Evolutionary conservation across 2,797 vertebrate species (phyloP).

Genomic region (Arnoldichthys spilopterus): DNA sequence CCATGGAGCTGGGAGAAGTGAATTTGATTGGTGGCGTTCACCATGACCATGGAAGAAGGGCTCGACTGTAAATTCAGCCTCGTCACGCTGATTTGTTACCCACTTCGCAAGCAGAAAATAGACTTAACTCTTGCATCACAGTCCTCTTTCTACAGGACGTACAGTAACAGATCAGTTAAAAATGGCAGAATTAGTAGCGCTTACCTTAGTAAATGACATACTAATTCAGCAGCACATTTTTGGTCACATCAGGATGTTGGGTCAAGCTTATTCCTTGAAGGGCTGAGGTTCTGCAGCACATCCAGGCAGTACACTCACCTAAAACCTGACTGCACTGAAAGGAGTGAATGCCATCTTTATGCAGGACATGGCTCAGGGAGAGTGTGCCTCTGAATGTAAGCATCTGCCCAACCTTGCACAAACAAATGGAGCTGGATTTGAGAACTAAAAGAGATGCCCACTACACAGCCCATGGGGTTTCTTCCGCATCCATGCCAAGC

Average conservation of each 20-base stretch:
- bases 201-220: no score
- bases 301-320: background rate
- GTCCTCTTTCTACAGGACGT: background rate
- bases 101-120: background rate
- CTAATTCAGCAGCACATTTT: no score
- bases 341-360: background rate
- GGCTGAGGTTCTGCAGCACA: background rate
- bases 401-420: background rate
- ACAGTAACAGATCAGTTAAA: background rate
- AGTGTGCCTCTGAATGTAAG: background rate
- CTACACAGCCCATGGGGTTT: slow-evolving; percentile 14
- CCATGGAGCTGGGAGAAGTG: background rate
- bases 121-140: background rate
- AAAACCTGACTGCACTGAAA: background rate
- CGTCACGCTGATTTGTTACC: slow-evolving; percentile 1
- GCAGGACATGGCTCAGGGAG: background rate
- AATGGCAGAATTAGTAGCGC: no score
- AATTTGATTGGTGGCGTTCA: slow-evolving; percentile 7
- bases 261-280: background rate
- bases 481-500: background rate
- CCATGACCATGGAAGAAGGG: background rate
- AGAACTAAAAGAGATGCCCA: slow-evolving; percentile 1
- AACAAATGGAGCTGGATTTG: slow-evolving; percentile 2
- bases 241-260: background rate
- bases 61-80: background rate